A percentile compares a stretch with the other conserved stretches of the same genome.
Evolutionary conservation across 2,113 vertebrate genomes (phyloP).

Genomic region (Pluvianellus socialis): DNA sequence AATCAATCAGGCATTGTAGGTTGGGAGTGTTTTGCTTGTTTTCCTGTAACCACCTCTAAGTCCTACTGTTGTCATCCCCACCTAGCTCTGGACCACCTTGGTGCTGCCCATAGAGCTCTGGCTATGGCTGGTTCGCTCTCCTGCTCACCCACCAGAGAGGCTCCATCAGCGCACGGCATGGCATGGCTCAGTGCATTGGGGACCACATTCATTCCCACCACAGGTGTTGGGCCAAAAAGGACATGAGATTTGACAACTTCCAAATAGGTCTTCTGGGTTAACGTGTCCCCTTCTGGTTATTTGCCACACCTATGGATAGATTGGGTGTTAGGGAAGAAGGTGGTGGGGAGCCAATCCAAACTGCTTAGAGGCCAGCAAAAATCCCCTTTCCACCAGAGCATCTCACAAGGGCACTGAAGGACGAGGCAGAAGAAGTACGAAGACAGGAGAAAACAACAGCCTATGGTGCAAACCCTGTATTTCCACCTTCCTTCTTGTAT

Average conservation of each 20-base stretch:
- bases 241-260: not conserved
- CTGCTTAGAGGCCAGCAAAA: not conserved
- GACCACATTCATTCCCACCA: not conserved
- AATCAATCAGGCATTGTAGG: not conserved
- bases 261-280: not conserved
- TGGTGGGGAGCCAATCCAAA: not conserved
- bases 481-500: not conserved
- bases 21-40: not conserved
- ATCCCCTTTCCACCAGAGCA: not conserved
- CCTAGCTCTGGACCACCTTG: not conserved
- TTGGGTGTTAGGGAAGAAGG: not conserved
- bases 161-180: not conserved
- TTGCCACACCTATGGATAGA: not conserved
- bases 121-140: not conserved
- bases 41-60: not conserved
- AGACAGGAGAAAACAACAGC: not conserved
- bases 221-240: not conserved
- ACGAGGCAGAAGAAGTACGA: not conserved
- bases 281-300: not conserved
- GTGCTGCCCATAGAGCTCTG: not conserved
- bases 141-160: accelerated
- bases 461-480: not conserved
- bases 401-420: not conserved
- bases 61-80: not conserved
- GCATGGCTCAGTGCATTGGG: accelerated